These are phyloP conservation scores for Galendromus occidentalis DNA, from an alignment of 1,140 invertebrate genomes.

Conservation along the genomic window DNA sequence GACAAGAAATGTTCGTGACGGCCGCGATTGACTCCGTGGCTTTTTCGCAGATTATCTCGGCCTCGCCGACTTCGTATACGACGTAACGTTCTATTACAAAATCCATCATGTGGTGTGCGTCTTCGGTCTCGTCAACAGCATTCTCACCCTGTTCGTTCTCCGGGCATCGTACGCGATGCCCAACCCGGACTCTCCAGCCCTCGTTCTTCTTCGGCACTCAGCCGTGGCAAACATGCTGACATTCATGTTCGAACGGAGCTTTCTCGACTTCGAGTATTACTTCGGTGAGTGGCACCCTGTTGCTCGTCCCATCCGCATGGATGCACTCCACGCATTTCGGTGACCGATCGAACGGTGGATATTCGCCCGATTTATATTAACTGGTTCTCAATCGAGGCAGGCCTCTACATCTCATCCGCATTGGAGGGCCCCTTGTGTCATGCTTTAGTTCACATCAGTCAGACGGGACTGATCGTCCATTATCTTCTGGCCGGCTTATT, in stretches of 20 bases:
- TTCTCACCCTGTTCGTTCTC: background rate
- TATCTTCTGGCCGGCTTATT: background rate
- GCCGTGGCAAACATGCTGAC: background rate
- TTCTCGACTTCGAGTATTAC: constrained; percentile 5
- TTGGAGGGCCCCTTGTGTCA: constrained; percentile 2
- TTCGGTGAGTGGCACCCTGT: background rate
- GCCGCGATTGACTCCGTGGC: too few species aligned
- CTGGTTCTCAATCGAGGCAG: background rate
- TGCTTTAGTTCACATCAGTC: background rate
- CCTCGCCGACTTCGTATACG: background rate
- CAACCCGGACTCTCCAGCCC: background rate
- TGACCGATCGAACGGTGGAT: too few species aligned
- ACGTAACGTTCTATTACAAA: background rate
- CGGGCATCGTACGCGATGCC: background rate
- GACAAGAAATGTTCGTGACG: too few species aligned
- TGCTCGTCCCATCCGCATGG: too few species aligned
- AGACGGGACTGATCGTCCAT: background rate
- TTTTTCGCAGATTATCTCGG: too few species aligned
- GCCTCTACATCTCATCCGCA: background rate
- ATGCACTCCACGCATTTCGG: too few species aligned
- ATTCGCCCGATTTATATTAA: too few species aligned
- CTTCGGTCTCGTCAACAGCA: background rate
- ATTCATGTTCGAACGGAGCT: background rate
- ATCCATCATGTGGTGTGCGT: background rate
- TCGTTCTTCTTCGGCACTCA: background rate